Evolutionary conservation across 2,888 invertebrate species (phyloP), one percentile per base, ranked within the genome.

Genomic region (Crocallis elinguaria): DNA sequence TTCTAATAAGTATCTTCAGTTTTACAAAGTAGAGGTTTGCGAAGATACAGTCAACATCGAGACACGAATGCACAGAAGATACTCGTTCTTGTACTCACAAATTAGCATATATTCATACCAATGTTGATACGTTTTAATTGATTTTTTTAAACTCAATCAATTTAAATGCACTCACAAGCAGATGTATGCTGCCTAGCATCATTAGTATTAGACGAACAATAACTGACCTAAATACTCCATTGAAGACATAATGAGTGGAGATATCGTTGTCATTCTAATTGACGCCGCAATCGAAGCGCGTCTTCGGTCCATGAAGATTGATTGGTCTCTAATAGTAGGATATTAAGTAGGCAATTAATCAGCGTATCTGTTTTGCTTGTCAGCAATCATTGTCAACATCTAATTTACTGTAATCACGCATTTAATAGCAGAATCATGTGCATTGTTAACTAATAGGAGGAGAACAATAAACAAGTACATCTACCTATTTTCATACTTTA

Each of bases 261-360:
- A 25, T 52, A 57, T 62, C 59, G 60, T 62, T 60, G 59, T 59
- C 52, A 56, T 56, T 56, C 60, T 60, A 64, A 64, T 60, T 62
- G 64, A 60, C 45, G 53, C 29, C 14, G 62, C 50, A 60, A 60
- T 58, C 58, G 62, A 64, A 60, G 58, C 62, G 58, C 49, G 44
- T 48, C 64, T 55, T 42, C 7, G 41, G 2, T 48, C 45, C 56
- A 62, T 60, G 58, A 64, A 60, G 64, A 64, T 64, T 64, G 56
- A 64, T 60, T 58, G 52, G 50, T 43, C 58, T 46, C 33, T 45
- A 32, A 49, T 44, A 39, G 39, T 33, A 30, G 52, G 41, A 46
- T 56, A 57, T 55, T 61, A 44, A 62, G 50, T 37, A 43, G 49
- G 38, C 48, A 43, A 64, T 64, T 60, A 64, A 64, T 62, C 57